Percentiles rank a stretch among this genome's conserved stretches.
phyloP scores from a whole-genome alignment of 1,140 invertebrate genomes.

The Papilio helenus region DNA sequence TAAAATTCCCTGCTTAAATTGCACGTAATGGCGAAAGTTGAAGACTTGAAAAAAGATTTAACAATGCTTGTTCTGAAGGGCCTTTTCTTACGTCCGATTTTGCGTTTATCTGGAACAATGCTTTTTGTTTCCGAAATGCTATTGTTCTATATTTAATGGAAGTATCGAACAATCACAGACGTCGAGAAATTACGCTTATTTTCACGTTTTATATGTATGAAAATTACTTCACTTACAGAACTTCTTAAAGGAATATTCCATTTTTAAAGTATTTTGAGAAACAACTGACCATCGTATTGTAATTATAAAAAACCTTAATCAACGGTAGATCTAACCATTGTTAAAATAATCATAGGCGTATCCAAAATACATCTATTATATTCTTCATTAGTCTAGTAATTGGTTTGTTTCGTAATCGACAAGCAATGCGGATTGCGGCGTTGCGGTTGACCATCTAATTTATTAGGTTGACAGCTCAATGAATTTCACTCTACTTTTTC shows the following conservation, averaged over 20 bases:
- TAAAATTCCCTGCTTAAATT: slow-evolving; percentile 78
- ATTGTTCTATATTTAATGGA: slow-evolving; percentile 38
- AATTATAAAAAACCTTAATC: no score
- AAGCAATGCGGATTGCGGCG: slow-evolving; percentile 10
- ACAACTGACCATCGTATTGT: neutral
- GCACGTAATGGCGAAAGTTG: slow-evolving; percentile 78
- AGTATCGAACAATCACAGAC: slow-evolving; percentile 18
- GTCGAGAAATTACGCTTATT: slow-evolving; percentile 16
- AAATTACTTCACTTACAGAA: neutral
- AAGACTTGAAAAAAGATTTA: slow-evolving; percentile 78
- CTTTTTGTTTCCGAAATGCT: slow-evolving; percentile 47
- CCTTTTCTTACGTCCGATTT: slow-evolving; percentile 59
- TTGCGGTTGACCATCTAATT: slow-evolving; percentile 19
- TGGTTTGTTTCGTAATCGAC: slow-evolving; percentile 13
- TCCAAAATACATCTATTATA: neutral
- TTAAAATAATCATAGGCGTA: neutral
- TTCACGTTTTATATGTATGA: neutral
- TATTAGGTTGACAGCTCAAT: slow-evolving; percentile 28
- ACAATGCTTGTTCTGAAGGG: slow-evolving; percentile 79
- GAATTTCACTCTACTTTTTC: slow-evolving; percentile 25
- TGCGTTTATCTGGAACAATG: slow-evolving; percentile 57
- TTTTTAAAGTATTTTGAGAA: neutral
- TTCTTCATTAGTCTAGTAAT: neutral
- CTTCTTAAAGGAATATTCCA: neutral
- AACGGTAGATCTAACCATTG: neutral